Conservation (phyloP, 2,888 invertebrate genomes). For the Spilarctia lutea region DNA sequence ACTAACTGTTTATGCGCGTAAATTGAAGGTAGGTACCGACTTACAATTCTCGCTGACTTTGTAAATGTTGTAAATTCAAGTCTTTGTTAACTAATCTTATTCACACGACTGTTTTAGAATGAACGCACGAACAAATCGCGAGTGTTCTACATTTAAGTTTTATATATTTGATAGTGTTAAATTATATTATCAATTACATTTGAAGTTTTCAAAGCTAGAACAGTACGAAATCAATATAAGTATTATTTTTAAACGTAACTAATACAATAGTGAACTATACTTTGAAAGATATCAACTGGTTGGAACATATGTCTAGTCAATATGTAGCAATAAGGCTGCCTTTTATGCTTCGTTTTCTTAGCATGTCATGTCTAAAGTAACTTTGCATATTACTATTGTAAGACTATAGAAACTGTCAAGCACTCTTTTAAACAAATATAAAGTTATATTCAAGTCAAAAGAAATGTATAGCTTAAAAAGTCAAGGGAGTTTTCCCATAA, state of each 20-base stretch:
- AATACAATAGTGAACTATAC: neutral
- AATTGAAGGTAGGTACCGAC: conserved; percentile 13
- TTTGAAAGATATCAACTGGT: neutral
- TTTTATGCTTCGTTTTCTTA: neutral
- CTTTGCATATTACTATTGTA: neutral
- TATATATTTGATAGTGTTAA: neutral
- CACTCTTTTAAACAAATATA: neutral
- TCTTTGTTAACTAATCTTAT: conserved; percentile 18
- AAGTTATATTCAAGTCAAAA: neutral
- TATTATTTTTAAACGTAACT: neutral
- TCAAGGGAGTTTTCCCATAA: too few relatives aligned
- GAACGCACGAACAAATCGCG: conserved; percentile 6
- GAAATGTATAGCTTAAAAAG: too few relatives aligned
- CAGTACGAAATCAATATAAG: neutral
- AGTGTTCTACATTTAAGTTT: conserved; percentile 7
- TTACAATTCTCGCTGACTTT: conserved; percentile 18
- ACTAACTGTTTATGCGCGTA: conserved; percentile 31
- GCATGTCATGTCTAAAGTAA: neutral
- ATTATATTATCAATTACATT: conserved; percentile 1
- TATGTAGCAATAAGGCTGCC: neutral
- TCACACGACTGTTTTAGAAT: conserved; percentile 9
- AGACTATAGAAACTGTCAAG: neutral
- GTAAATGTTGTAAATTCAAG: conserved; percentile 19
- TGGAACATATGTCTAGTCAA: neutral
- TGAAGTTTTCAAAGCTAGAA: neutral